These are phyloP conservation scores for Crotalus helleri DNA, from an alignment of 2,113 vertebrate genomes.

Conservation along the genomic window DNA sequence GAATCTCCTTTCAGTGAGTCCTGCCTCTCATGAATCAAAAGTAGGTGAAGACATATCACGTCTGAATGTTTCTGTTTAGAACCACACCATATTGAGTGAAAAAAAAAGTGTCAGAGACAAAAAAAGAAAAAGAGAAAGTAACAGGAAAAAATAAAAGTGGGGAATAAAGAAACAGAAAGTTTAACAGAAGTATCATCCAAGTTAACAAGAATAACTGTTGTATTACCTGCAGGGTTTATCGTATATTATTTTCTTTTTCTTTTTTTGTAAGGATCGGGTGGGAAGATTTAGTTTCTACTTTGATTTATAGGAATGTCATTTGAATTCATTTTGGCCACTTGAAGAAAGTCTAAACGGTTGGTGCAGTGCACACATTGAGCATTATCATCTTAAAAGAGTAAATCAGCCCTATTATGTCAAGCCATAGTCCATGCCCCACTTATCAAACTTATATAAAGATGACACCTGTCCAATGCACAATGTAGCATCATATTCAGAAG, in stretches of 20 bases:
- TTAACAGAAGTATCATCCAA: conserved; percentile 72
- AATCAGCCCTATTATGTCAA: conserved; percentile 31
- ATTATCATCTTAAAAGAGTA: conserved; percentile 34
- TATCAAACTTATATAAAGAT: conserved; percentile 53
- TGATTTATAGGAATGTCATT: conserved; percentile 43
- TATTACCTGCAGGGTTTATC: conserved; percentile 81
- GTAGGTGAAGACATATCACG: conserved; percentile 54
- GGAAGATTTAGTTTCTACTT: conserved; percentile 40
- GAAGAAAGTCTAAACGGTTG: conserved; percentile 40
- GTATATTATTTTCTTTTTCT: conserved; percentile 31
- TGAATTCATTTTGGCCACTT: conserved; percentile 51
- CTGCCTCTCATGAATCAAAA: conserved; percentile 51
- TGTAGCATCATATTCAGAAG: conserved; percentile 56
- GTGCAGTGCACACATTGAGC: conserved; percentile 35
- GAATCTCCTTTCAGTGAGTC: conserved; percentile 44
- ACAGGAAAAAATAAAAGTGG: conserved; percentile 65
- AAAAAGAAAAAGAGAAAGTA: conserved; percentile 56
- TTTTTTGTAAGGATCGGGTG: conserved; percentile 49
- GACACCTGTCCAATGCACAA: conserved; percentile 53
- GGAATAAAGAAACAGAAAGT: conserved; percentile 64
- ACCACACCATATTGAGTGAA: conserved; percentile 76
- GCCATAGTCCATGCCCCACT: conserved; percentile 50
- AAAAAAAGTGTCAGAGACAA: conserved; percentile 53
- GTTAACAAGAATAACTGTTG: conserved; percentile 84
- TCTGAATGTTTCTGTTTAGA: conserved; percentile 73